These are phyloP conservation scores for Corythucha ciliata DNA, from an alignment of 2,888 invertebrate genomes.

Conservation along the genomic window DNA sequence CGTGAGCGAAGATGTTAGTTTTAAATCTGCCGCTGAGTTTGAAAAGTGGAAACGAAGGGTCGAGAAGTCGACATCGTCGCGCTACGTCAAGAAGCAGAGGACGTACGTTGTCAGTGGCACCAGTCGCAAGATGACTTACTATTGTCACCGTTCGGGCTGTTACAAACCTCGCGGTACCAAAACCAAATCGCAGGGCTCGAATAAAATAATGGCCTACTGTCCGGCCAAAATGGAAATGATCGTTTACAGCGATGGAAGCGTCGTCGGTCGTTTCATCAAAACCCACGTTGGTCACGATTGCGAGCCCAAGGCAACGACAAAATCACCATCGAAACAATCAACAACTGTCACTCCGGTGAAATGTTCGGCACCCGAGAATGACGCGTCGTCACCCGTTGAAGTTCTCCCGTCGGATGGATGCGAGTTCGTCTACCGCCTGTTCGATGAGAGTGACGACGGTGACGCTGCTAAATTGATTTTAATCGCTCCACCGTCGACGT, in stretches of 20 bases:
- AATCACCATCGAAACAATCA: too few species aligned
- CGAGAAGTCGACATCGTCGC: not conserved
- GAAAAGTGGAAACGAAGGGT: not conserved
- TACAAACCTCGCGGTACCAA: too few species aligned
- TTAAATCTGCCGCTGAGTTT: not conserved
- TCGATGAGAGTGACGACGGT: too few species aligned
- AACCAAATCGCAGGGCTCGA: constrained; percentile 1
- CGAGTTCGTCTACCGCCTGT: too few species aligned
- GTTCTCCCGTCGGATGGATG: too few species aligned
- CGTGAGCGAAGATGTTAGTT: not conserved
- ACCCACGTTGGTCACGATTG: constrained; percentile 14
- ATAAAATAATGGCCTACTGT: constrained; percentile 13
- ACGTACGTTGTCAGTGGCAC: not conserved
- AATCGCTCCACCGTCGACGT: too few species aligned
- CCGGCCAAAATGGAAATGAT: constrained; percentile 9
- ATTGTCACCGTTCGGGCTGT: constrained; percentile 11
- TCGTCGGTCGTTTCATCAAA: not conserved
- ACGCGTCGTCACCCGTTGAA: too few species aligned
- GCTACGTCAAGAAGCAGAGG: too few species aligned
- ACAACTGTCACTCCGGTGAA: too few species aligned
- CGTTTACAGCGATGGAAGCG: not conserved
- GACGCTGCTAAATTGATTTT: too few species aligned
- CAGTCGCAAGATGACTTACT: not conserved
- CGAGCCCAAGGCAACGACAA: not conserved
- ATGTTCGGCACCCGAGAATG: too few species aligned